A percentile compares a stretch with the other conserved stretches of the same genome.
phyloP scores from a whole-genome alignment of 1,140 invertebrate genomes.

The Bombus ignitus region DNA sequence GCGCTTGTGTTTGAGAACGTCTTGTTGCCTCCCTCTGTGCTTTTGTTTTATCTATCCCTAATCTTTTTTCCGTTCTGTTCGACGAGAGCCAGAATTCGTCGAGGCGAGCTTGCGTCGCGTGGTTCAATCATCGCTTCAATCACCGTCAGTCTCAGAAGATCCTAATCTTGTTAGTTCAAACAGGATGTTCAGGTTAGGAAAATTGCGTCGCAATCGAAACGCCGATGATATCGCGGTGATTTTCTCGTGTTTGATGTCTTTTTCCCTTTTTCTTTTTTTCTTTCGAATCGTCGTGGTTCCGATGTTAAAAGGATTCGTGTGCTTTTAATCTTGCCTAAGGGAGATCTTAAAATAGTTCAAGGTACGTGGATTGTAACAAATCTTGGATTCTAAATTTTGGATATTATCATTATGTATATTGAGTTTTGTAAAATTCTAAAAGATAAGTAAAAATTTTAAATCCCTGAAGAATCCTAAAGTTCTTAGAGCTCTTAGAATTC shows the following conservation, averaged over 20 bases:
- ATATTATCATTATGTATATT: not conserved
- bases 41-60: conserved; percentile 43
- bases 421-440: not conserved
- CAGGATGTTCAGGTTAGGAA: not conserved
- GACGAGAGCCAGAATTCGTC: conserved; percentile 41
- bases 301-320: not conserved
- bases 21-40: conserved; percentile 61
- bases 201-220: not conserved
- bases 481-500: not conserved
- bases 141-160: not conserved
- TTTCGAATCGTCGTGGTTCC: not conserved
- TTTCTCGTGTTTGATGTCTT: not conserved
- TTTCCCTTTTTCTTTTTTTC: not conserved
- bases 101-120: not conserved
- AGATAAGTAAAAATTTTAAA: not conserved
- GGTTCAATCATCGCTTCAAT: not conserved
- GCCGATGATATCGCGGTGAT: not conserved
- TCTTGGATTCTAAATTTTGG: not conserved
- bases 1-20: conserved; percentile 35
- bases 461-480: not conserved
- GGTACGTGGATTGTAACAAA: too few relatives aligned
- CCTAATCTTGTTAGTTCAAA: not conserved
- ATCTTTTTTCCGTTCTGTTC: conserved; percentile 59
- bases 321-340: not conserved
- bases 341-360: not conserved